Conservation (phyloP, 1,140 invertebrate genomes). For the Sarcophaga peregrina region DNA sequence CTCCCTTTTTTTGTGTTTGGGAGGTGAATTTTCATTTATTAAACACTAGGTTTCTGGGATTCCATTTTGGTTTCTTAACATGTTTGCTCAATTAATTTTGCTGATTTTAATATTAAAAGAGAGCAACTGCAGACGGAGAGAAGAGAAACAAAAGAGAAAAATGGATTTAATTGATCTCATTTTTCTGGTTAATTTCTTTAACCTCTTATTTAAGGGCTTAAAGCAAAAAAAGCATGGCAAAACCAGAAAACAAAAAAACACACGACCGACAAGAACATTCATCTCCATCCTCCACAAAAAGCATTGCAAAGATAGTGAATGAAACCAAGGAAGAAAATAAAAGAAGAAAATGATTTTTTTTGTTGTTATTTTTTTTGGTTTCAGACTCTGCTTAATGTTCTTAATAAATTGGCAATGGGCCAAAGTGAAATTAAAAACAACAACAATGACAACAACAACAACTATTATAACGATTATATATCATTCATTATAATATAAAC, state of each 20-base stretch:
- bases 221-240: background rate
- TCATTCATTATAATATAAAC: background rate
- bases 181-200: conserved; percentile 41
- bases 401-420: conserved; percentile 32
- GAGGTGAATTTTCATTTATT: too few species aligned
- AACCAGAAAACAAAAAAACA: background rate
- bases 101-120: background rate
- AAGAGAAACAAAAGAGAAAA: too few species aligned
- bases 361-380: background rate
- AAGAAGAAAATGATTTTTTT: conserved; percentile 1
- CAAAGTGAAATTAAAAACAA: background rate
- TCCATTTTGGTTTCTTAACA: background rate
- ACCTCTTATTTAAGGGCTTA: conserved; percentile 39
- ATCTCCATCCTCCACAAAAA: background rate
- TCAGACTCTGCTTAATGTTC: conserved; percentile 28
- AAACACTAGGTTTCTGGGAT: background rate
- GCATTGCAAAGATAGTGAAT: background rate
- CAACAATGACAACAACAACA: background rate
- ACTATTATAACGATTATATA: background rate
- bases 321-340: background rate
- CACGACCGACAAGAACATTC: background rate
- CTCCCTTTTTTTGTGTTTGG: too few species aligned
- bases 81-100: conserved; percentile 30
- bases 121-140: too few species aligned
- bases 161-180: conserved; percentile 14